Conservation (phyloP, 2,797 vertebrate genomes). For the Nannoperca obscura region DNA sequence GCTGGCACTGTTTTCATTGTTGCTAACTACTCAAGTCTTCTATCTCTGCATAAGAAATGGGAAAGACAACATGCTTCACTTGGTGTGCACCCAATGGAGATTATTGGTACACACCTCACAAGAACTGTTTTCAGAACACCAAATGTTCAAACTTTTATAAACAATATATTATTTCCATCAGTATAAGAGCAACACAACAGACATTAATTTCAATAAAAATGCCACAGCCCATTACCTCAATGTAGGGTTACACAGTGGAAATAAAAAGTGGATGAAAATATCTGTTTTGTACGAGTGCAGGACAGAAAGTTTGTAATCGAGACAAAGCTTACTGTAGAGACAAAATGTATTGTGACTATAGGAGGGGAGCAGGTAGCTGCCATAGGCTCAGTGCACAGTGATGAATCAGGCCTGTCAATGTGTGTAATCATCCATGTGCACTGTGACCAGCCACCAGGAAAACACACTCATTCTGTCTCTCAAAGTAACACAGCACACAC, state of each 20-base stretch:
- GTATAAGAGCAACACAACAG: slow-evolving; percentile 44
- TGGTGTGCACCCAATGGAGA: slow-evolving; percentile 32
- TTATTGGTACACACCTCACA: slow-evolving; percentile 34
- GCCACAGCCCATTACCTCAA: slow-evolving; percentile 66
- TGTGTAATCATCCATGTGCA: slow-evolving; percentile 72
- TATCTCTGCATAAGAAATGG: slow-evolving; percentile 45
- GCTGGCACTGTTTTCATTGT: slow-evolving; percentile 61
- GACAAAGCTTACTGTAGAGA: background rate
- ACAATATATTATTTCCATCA: slow-evolving; percentile 41
- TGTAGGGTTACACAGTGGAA: slow-evolving; percentile 39
- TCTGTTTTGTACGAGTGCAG: background rate
- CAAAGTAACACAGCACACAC: slow-evolving; percentile 35
- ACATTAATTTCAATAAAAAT: slow-evolving; percentile 59
- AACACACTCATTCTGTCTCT: slow-evolving; percentile 29
- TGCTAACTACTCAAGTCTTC: slow-evolving; percentile 46
- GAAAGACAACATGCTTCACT: slow-evolving; percentile 50
- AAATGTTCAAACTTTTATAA: slow-evolving; percentile 57
- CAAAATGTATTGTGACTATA: slow-evolving; percentile 26
- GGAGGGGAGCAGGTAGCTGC: slow-evolving; percentile 45
- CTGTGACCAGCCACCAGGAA: slow-evolving; percentile 50
- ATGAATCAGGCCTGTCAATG: slow-evolving; percentile 63
- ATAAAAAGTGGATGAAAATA: slow-evolving; percentile 28
- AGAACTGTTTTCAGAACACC: slow-evolving; percentile 29
- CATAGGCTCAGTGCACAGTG: slow-evolving; percentile 49
- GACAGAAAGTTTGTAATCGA: slow-evolving; percentile 15